Base-by-base conservation (phyloP, 2,888 invertebrate genomes). In the Tachina fera region DNA sequence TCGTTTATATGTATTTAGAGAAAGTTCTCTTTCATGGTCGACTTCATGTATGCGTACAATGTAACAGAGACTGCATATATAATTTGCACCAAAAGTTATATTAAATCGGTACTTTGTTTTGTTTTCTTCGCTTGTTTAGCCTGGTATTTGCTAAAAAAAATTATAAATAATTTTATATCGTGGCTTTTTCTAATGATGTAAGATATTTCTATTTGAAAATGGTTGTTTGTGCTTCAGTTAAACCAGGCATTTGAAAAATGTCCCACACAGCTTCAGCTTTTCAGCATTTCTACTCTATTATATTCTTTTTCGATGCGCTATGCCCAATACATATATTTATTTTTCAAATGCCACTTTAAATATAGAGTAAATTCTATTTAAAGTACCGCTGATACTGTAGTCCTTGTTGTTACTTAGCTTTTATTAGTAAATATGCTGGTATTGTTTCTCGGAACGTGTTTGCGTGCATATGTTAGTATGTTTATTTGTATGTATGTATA, bases 391-490 rank as follows among this genome's bases (percentile, higher is more conserved):
- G 65, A 14, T 58, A 49, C 41, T 60, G 5, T 58, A 49, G 16
- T 67, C 58, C 14, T 74, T 58, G 51, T 31, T 77, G 65, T 63
- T 75, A 39, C 61, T 82, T 61, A 58, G 41, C 70, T 56, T 68
- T 65, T 49, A 45, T 63, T 51, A 63, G 51, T 81, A 51, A 51
- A 84, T 77, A 71, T 68, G 19, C 39, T 61, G 16, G 82, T 71
- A 68, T 80, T 67, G 9, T 49, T 14, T 49, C n/a, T 49, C 6
- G 9, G 11, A 19, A 13, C 13, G 58, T 56, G 14, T 19, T 58
- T 56, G 22, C 75, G 22, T 61, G 6, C 47, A 45, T n/a, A 22
- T 75, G 65, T 80, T 5, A 43, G 6, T 43, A 10, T 60, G n/a
- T 72, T 67, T 77, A 19, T 31, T 31, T 45, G 9, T 22, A 22